Base-by-base conservation (phyloP, 1,140 invertebrate genomes). In the Protaetia brevitarsis region DNA sequence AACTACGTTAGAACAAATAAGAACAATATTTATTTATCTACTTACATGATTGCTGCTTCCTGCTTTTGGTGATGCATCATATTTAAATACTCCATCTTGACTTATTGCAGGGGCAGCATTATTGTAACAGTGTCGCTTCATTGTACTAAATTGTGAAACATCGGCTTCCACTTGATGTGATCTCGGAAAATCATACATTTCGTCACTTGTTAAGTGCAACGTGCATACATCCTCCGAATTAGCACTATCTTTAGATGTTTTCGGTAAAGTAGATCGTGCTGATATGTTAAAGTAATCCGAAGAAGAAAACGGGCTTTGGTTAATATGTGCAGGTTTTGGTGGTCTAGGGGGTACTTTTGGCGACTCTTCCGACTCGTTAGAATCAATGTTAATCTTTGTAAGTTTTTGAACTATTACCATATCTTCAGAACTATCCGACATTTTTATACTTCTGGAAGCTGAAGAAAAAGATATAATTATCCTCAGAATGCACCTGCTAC, bases 141-240 rank as follows among this genome's bases (percentile, higher is more conserved):
- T 63, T 8, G 74, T 71, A 19, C 65, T 73, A 3, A 68, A 70
- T 23, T 76, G 72, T 29, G 66, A 70, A 16, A 71, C 57, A 27
- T 79, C 69, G 58, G 66, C 72, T 71, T 80, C 79, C 57, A 70
- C 74, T 58, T 81, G 80, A 74, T 90, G 86, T 56, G 86, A 86
- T 66, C 88, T 81, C 26, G 89, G 88, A 79, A 90, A 87, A 74
- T 91, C 89, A 71, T 90, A 89, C 68, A 84, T 86, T 37, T 90
- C 88, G 76, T 91, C 88, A 68, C 69, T 72, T 66, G 71, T 16
- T 4, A 62, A 11, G 10, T 31, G 57, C 1, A 13, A n/a, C 3
- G 1, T 7, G 7, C n/a, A 13, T 13, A 11, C 26, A 29, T 59
- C 57, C 1, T 59, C 57, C 13, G 8, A 29, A 28, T 29, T 31